These are phyloP conservation scores for Ashinkailepas kermadecensis DNA, from an alignment of 2,888 invertebrate genomes.

Conservation along the genomic window DNA sequence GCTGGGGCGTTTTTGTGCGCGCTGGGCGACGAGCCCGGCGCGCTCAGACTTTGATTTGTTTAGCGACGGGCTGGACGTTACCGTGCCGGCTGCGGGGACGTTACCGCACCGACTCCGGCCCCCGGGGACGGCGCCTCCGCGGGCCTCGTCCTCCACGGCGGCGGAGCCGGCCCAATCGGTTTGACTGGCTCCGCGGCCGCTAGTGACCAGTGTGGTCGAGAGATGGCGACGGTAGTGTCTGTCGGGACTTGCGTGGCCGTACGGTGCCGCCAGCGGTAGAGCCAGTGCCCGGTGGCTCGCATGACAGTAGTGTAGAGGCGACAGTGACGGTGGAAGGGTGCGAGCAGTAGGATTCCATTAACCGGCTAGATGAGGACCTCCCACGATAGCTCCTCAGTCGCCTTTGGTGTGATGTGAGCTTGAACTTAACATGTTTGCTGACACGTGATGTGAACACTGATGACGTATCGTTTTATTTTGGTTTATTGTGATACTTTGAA, in stretches of 20 bases:
- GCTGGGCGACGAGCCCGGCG: not conserved
- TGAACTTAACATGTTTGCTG: too few species aligned
- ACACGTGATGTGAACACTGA: too few species aligned
- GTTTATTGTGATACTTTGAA: not conserved
- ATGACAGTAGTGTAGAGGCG: constrained; percentile 12
- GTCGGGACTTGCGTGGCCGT: too few species aligned
- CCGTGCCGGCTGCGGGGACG: not conserved
- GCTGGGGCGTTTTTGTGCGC: not conserved
- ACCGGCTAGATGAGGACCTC: not conserved
- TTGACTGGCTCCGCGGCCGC: not conserved
- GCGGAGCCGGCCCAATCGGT: not conserved
- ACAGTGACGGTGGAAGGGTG: not conserved
- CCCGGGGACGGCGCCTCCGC: not conserved
- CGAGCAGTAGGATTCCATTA: not conserved
- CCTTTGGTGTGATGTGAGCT: too few species aligned
- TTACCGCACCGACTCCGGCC: not conserved
- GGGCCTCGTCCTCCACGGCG: not conserved
- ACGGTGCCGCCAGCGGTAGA: not conserved
- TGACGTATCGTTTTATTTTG: too few species aligned
- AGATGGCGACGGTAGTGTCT: not conserved
- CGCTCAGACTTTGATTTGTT: not conserved
- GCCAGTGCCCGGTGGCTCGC: not conserved
- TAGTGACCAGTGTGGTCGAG: not conserved
- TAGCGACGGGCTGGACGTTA: not conserved
- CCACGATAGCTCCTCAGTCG: not conserved